Evolutionary conservation across 2,113 vertebrate genomes (phyloP).

Genomic region (Vidua macroura): DNA sequence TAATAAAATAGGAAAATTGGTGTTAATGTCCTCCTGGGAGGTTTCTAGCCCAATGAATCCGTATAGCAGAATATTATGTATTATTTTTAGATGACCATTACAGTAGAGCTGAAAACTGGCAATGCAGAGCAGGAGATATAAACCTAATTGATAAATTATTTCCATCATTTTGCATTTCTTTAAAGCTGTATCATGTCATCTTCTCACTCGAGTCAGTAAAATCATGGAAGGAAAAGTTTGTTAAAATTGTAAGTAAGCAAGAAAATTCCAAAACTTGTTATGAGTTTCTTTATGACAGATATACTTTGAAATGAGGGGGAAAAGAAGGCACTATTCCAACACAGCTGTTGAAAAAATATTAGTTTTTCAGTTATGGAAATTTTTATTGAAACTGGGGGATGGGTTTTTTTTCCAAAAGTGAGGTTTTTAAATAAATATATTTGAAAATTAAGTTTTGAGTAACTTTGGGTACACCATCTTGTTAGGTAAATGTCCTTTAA

Average conservation of each 20-base stretch:
- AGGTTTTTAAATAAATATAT: not conserved
- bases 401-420: not conserved
- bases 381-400: conserved; percentile 1
- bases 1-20: not conserved
- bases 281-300: not conserved
- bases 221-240: not conserved
- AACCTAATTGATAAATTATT: not conserved
- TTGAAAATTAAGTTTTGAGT: not conserved
- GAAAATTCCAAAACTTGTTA: not conserved
- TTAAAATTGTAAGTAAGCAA: not conserved
- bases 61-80: not conserved
- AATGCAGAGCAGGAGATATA: not conserved
- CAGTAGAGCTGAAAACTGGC: not conserved
- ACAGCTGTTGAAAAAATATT: conserved; percentile 27
- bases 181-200: not conserved
- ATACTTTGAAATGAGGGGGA: not conserved
- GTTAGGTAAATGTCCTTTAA: not conserved
- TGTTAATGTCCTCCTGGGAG: not conserved
- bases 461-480: not conserved
- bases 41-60: not conserved
- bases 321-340: conserved; percentile 42
- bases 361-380: conserved; percentile 29
- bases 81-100: not conserved
- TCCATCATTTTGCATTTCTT: not conserved
- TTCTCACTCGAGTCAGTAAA: not conserved